These are phyloP conservation scores for Galagoides demidoff DNA, from an alignment of 2,797 vertebrate genomes.

Conservation along the genomic window DNA sequence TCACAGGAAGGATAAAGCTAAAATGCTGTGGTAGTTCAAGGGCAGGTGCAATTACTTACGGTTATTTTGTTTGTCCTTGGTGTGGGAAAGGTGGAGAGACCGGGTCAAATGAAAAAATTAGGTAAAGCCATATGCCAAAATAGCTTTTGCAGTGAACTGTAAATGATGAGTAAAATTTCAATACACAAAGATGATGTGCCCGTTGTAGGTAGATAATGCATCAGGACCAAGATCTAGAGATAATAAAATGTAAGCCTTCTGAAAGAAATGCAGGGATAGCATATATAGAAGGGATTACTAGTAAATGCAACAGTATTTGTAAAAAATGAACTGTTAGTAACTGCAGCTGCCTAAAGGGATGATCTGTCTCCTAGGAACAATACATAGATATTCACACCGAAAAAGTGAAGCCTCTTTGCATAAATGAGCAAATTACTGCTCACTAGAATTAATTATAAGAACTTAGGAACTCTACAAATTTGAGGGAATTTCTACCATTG, in stretches of 20 bases:
- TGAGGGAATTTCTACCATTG: background rate
- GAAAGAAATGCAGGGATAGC: background rate
- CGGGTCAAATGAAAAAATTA: background rate
- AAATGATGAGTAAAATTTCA: background rate
- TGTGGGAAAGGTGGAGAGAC: rapidly evolving
- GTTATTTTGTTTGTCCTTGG: background rate
- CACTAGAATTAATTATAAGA: background rate
- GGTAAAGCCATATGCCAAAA: background rate
- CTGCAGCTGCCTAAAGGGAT: background rate
- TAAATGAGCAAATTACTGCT: background rate
- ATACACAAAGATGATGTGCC: background rate
- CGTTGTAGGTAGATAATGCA: background rate
- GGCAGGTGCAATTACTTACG: background rate
- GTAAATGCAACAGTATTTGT: background rate
- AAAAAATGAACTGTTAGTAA: background rate
- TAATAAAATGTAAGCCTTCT: background rate
- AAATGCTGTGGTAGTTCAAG: background rate
- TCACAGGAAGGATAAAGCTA: background rate
- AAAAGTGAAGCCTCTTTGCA: background rate
- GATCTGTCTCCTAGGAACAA: background rate
- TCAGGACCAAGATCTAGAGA: background rate
- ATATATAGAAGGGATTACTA: background rate
- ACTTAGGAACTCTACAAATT: background rate
- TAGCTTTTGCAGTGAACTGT: background rate
- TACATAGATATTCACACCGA: background rate